phyloP scores from a whole-genome alignment of 2,797 vertebrate species.

The Remorina albescens region DNA sequence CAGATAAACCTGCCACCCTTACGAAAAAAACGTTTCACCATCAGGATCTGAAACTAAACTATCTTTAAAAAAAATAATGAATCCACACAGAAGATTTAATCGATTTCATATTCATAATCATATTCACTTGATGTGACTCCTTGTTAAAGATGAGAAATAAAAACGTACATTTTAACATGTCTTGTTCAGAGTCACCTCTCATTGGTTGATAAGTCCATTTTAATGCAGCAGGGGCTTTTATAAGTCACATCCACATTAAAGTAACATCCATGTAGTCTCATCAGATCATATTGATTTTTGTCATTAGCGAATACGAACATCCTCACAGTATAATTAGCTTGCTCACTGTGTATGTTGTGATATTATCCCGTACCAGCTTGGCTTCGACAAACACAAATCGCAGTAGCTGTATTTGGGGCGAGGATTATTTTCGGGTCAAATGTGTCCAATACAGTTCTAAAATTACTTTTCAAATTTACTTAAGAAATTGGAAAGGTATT shows the following conservation, averaged over 20 bases:
- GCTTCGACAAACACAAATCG: slow-evolving; percentile 32
- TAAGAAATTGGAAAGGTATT: not conserved
- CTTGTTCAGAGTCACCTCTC: not conserved
- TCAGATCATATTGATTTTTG: slow-evolving; percentile 30
- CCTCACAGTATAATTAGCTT: slow-evolving; percentile 25
- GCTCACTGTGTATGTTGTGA: slow-evolving; percentile 24
- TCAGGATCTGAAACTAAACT: not conserved
- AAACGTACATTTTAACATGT: not conserved
- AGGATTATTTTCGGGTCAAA: slow-evolving; percentile 19
- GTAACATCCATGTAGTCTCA: too few species aligned
- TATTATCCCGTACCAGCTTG: slow-evolving; percentile 50
- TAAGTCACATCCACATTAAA: too few species aligned
- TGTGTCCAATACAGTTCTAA: not conserved
- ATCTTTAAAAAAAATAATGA: too few species aligned
- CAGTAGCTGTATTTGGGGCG: slow-evolving; percentile 3
- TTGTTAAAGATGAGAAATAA: not conserved
- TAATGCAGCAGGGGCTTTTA: not conserved
- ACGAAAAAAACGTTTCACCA: not conserved
- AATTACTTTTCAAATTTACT: not conserved
- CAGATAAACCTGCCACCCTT: not conserved
- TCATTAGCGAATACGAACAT: slow-evolving; percentile 7
- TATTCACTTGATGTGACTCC: not conserved
- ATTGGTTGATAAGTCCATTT: too few species aligned
- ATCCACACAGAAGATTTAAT: too few species aligned
- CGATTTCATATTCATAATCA: too few species aligned